Percentiles rank a stretch among this genome's conserved stretches.
Evolutionary conservation across 2,797 vertebrate species (phyloP).

Genomic region (Syngnathus rostellatus): DNA sequence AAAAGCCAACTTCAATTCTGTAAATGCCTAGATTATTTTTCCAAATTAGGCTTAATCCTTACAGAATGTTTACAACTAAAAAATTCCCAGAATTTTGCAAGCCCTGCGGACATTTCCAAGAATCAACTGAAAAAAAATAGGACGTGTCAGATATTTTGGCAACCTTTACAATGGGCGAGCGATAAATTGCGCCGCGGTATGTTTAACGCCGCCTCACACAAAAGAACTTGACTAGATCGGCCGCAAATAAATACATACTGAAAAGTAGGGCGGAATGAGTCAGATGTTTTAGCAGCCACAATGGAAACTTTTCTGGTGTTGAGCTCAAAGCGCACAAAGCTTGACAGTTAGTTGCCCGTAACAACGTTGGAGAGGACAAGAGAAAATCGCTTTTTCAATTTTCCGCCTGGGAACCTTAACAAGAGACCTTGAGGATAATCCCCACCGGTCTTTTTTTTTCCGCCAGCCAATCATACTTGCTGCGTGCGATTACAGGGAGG

Average conservation of each 20-base stretch:
- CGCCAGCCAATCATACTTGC: constrained; percentile 36
- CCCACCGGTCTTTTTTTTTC: constrained; percentile 12
- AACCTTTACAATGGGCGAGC: background rate
- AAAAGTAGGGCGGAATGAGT: background rate
- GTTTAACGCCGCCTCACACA: background rate
- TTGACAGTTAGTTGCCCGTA: background rate
- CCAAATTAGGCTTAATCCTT: too few relatives aligned
- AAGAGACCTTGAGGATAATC: background rate
- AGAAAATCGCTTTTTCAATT: background rate
- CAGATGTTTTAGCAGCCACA: background rate
- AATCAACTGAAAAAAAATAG: too few relatives aligned
- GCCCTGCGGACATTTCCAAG: too few relatives aligned
- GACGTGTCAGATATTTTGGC: background rate
- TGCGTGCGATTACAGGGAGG: constrained; percentile 50
- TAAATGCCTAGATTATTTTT: too few relatives aligned
- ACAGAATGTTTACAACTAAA: too few relatives aligned
- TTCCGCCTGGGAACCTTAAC: background rate
- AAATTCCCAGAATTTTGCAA: too few relatives aligned
- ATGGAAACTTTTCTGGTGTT: background rate
- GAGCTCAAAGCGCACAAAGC: background rate
- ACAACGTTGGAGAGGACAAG: background rate
- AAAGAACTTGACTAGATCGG: background rate
- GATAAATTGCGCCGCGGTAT: background rate
- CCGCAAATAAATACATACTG: background rate
- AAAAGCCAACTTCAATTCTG: too few relatives aligned